These are phyloP conservation scores for Psylliodes chrysocephalus DNA, from an alignment of 2,888 invertebrate genomes.

Conservation along the genomic window DNA sequence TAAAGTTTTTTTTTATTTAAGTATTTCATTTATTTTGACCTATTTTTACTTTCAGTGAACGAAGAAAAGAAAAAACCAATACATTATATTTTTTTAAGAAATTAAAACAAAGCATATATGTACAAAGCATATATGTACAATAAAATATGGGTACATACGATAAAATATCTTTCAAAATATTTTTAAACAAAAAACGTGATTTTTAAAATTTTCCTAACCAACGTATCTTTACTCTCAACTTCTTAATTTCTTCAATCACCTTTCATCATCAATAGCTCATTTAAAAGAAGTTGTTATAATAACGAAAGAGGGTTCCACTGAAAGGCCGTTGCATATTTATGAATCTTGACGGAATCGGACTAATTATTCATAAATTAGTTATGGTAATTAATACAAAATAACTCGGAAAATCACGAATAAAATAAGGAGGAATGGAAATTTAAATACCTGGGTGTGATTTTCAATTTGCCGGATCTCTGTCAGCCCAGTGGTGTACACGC, in stretches of 20 bases:
- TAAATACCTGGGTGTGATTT: conserved; percentile 48
- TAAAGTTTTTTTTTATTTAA: too few species aligned
- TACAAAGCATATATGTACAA: too few species aligned
- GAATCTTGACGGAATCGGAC: conserved; percentile 46
- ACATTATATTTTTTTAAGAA: too few species aligned
- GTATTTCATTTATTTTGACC: too few species aligned
- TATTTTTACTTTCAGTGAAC: too few species aligned
- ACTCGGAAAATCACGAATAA: conserved; percentile 43
- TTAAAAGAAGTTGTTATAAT: conserved; percentile 13
- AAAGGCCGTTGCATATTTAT: conserved; percentile 50
- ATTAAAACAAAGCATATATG: too few species aligned
- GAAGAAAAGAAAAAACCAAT: too few species aligned
- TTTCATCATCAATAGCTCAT: conserved; percentile 2
- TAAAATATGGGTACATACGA: too few species aligned
- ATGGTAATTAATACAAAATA: conserved; percentile 53
- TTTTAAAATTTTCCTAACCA: too few species aligned
- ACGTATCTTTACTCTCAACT: too few species aligned
- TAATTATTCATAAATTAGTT: conserved; percentile 53
- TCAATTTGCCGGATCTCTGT: conserved; percentile 23
- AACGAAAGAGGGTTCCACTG: conserved; percentile 1
- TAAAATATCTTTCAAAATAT: too few species aligned
- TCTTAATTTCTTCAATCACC: neutral
- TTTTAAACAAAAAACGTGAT: too few species aligned
- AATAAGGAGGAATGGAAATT: conserved; percentile 49
- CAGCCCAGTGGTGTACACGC: conserved; percentile 20